Percentiles rank a stretch among this genome's conserved stretches.
phyloP scores from a whole-genome alignment of 2,113 vertebrate genomes.

The Tenrec ecaudatus region DNA sequence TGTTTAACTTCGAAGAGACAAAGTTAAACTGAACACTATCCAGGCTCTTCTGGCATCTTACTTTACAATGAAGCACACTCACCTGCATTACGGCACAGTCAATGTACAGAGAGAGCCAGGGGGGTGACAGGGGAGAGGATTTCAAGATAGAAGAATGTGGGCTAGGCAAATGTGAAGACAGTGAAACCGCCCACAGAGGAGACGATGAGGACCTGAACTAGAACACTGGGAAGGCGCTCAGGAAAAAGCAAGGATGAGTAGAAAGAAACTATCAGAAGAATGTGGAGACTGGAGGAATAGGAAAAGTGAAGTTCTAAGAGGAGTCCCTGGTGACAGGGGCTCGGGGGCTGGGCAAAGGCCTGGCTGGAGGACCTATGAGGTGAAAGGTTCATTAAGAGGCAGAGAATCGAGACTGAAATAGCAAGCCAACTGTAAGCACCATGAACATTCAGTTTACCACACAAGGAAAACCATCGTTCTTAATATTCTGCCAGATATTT shows the following conservation, averaged over 20 bases:
- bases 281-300: not conserved
- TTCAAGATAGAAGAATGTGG: not conserved
- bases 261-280: not conserved
- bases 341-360: not conserved
- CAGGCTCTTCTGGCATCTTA: too few species aligned
- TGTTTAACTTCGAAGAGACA: too few species aligned
- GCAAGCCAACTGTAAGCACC: slow-evolving; percentile 21
- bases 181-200: not conserved
- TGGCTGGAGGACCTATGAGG: not conserved
- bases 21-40: too few species aligned
- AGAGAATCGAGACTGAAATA: slow-evolving; percentile 10
- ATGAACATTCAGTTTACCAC: slow-evolving; percentile 42
- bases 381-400: not conserved
- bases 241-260: not conserved
- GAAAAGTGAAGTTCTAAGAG: not conserved
- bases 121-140: too few species aligned
- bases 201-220: not conserved
- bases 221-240: not conserved
- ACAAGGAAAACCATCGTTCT: slow-evolving; percentile 60
- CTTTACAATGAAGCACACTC: too few species aligned
- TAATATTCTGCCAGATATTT: slow-evolving; percentile 71
- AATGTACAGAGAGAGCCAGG: too few species aligned
- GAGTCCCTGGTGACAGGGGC: not conserved
- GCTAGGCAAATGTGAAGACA: not conserved
- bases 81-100: too few species aligned